These are phyloP conservation scores for Thera obeliscata DNA, from an alignment of 2,888 invertebrate genomes.

Conservation along the genomic window DNA sequence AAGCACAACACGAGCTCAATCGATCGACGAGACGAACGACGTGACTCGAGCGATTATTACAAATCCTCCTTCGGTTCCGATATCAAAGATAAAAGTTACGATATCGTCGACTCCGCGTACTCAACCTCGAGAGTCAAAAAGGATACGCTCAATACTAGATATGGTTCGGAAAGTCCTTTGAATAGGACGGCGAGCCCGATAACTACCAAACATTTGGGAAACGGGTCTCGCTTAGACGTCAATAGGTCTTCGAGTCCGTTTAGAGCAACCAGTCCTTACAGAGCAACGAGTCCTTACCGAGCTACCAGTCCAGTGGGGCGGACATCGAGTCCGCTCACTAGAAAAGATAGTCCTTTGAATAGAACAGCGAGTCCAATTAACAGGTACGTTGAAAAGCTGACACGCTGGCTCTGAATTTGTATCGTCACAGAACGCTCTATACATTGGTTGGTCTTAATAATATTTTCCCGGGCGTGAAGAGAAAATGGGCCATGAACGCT, in stretches of 20 bases:
- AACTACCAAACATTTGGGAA: constrained; percentile 81
- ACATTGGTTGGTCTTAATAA: constrained; percentile 45
- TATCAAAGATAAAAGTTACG: constrained; percentile 73
- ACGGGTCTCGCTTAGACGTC: constrained; percentile 77
- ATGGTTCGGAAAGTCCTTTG: constrained; percentile 76
- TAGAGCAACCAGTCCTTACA: constrained; percentile 70
- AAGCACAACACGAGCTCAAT: constrained; percentile 71
- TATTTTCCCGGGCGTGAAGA: constrained; percentile 38
- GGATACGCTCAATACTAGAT: constrained; percentile 63
- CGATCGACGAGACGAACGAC: constrained; percentile 75
- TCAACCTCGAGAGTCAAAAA: constrained; percentile 71
- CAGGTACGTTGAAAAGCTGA: constrained; percentile 60
- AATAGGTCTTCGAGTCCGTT: constrained; percentile 76
- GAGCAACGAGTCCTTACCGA: constrained; percentile 73
- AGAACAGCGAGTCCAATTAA: constrained; percentile 83
- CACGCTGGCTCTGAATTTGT: constrained; percentile 5
- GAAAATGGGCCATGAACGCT: constrained; percentile 42
- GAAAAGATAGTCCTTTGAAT: constrained; percentile 79
- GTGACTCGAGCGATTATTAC: constrained; percentile 76
- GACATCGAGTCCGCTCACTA: constrained; percentile 82
- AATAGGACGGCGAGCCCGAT: constrained; percentile 79
- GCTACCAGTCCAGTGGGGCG: constrained; percentile 78
- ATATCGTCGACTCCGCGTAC: constrained; percentile 76
- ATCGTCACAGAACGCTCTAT: constrained; percentile 19
- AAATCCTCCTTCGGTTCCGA: constrained; percentile 71